These are phyloP conservation scores for Oncorhynchus masou DNA, from an alignment of 2,113 vertebrate species.

Conservation along the genomic window DNA sequence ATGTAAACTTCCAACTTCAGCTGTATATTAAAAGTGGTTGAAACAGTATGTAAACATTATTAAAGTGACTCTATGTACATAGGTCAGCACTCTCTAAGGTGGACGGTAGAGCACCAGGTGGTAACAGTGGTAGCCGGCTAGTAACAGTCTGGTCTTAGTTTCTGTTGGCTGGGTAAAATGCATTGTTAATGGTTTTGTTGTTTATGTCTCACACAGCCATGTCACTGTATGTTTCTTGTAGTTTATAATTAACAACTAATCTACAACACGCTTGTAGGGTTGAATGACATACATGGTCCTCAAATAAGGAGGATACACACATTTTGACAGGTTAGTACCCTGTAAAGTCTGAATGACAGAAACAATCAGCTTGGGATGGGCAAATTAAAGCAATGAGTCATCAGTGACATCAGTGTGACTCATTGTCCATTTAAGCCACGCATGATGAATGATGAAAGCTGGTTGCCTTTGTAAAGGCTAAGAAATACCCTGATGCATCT, in stretches of 20 bases:
- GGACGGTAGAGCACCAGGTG: too few relatives aligned
- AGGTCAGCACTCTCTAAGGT: too few relatives aligned
- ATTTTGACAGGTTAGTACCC: background rate
- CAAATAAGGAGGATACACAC: background rate
- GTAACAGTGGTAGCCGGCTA: background rate
- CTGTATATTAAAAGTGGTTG: too few relatives aligned
- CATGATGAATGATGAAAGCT: background rate
- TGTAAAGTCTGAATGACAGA: background rate
- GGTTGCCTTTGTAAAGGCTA: background rate
- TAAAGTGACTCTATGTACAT: too few relatives aligned
- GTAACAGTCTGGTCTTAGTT: conserved; percentile 14
- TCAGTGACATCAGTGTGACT: background rate
- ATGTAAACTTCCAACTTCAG: too few relatives aligned
- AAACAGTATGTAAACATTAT: too few relatives aligned
- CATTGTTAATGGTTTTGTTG: conserved; percentile 21
- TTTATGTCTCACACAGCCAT: conserved; percentile 15
- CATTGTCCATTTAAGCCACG: background rate
- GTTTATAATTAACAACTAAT: background rate
- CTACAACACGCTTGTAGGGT: background rate
- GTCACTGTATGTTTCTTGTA: conserved; percentile 12
- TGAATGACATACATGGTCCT: background rate
- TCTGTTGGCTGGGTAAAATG: conserved; percentile 12
- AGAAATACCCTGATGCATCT: background rate
- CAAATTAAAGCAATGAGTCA: conserved; percentile 6
- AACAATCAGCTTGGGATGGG: background rate